These are phyloP conservation scores for Drosophila pruinosa DNA, from an alignment of 1,140 invertebrate genomes.

Conservation along the genomic window DNA sequence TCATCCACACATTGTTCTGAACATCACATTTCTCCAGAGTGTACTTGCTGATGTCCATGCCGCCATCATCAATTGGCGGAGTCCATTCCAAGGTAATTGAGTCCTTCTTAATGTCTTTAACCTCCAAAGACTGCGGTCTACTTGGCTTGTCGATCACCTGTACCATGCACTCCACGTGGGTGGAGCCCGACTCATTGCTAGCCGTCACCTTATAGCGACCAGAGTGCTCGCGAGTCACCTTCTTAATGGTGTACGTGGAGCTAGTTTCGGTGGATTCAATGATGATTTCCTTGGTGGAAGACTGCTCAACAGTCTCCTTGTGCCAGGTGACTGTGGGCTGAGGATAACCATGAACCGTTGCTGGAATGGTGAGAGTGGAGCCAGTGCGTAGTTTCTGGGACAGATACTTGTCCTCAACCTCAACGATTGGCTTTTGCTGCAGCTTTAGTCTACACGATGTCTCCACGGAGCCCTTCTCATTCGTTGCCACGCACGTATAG, in stretches of 20 bases:
- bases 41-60: conserved; percentile 90
- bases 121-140: conserved; percentile 89
- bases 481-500: conserved; percentile 89
- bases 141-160: conserved; percentile 94
- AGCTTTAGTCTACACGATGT: conserved; percentile 87
- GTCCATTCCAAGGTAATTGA: conserved; percentile 91
- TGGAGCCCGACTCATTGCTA: conserved; percentile 88
- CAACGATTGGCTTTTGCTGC: conserved; percentile 87
- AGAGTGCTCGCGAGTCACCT: conserved; percentile 85
- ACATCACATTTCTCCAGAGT: conserved; percentile 91
- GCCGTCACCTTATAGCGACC: conserved; percentile 88
- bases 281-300: conserved; percentile 83
- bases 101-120: conserved; percentile 89
- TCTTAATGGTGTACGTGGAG: conserved; percentile 86
- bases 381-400: conserved; percentile 86
- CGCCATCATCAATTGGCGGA: conserved; percentile 91
- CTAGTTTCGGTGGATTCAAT: conserved; percentile 85
- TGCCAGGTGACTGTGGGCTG: conserved; percentile 87
- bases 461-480: conserved; percentile 88
- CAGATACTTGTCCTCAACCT: conserved; percentile 85
- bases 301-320: conserved; percentile 85
- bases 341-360: conserved; percentile 87
- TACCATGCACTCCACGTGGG: conserved; percentile 88
- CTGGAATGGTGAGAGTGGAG: conserved; percentile 86
- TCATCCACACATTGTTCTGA: conserved; percentile 88